phyloP scores from a whole-genome alignment of 2,797 vertebrate species.

The Antrozous pallidus region DNA sequence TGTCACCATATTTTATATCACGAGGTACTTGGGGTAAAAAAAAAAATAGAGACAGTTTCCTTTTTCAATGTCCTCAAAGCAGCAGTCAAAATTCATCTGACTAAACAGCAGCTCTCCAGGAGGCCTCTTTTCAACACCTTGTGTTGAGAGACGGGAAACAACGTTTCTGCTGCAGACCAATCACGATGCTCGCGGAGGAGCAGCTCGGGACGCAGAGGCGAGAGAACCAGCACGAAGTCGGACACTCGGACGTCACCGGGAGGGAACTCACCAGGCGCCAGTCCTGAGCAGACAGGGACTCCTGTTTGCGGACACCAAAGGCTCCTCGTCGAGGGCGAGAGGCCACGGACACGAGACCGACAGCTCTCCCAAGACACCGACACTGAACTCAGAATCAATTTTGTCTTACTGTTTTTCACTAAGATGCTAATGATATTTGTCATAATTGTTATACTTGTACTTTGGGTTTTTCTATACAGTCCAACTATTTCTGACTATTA shows the following conservation, averaged over 20 bases:
- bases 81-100: conserved; percentile 2
- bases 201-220: background rate
- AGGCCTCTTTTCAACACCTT: background rate
- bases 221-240: too few relatives aligned
- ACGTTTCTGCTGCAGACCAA: background rate
- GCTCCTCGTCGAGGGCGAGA: background rate
- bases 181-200: background rate
- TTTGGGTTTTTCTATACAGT: background rate
- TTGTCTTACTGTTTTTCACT: background rate
- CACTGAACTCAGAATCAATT: background rate
- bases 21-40: background rate
- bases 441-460: background rate
- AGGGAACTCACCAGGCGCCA: too few relatives aligned
- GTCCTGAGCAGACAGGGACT: too few relatives aligned
- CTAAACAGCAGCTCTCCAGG: background rate
- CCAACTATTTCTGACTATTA: background rate
- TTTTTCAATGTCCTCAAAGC: background rate
- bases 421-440: background rate
- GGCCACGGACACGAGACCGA: background rate
- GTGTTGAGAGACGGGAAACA: background rate
- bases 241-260: too few relatives aligned
- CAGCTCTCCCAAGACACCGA: background rate
- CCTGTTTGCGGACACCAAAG: too few relatives aligned
- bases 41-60: background rate
- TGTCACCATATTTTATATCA: background rate